A percentile compares a stretch with the other conserved stretches of the same genome.
phyloP scores from a whole-genome alignment of 2,797 vertebrate genomes.

The Sarcophilus harrisii region DNA sequence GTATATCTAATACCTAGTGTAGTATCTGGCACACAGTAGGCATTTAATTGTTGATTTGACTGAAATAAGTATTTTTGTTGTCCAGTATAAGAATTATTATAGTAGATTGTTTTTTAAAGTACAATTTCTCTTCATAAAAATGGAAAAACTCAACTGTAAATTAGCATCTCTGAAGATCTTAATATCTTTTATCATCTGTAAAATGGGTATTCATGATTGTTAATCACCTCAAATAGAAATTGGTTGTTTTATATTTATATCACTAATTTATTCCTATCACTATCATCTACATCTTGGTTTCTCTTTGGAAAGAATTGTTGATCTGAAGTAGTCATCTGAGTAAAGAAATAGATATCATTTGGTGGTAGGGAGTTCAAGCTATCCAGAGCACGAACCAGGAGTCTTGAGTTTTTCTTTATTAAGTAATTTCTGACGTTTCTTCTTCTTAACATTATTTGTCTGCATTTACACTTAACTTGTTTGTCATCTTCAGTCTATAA shows the following conservation, averaged over 20 bases:
- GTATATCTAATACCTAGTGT: neutral
- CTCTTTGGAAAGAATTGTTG: neutral
- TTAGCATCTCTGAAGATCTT: neutral
- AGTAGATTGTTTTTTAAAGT: neutral
- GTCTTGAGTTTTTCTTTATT: neutral
- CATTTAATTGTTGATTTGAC: neutral
- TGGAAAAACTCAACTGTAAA: neutral
- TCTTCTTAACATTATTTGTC: neutral
- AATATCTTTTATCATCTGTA: neutral
- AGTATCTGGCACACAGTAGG: neutral
- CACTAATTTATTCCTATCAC: neutral
- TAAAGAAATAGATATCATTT: neutral
- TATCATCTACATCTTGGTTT: neutral
- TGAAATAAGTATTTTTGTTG: neutral
- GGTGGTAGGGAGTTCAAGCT: neutral
- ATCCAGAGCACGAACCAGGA: neutral
- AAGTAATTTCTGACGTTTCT: neutral
- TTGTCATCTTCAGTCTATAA: conserved; percentile 5
- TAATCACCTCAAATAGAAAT: neutral
- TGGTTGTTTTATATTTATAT: neutral
- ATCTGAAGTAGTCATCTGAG: neutral
- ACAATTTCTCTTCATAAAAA: neutral
- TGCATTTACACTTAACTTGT: neutral
- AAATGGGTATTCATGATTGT: neutral
- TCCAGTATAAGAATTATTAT: neutral